phyloP scores from a whole-genome alignment of 1,140 invertebrate species.

The Bombus confusus region DNA sequence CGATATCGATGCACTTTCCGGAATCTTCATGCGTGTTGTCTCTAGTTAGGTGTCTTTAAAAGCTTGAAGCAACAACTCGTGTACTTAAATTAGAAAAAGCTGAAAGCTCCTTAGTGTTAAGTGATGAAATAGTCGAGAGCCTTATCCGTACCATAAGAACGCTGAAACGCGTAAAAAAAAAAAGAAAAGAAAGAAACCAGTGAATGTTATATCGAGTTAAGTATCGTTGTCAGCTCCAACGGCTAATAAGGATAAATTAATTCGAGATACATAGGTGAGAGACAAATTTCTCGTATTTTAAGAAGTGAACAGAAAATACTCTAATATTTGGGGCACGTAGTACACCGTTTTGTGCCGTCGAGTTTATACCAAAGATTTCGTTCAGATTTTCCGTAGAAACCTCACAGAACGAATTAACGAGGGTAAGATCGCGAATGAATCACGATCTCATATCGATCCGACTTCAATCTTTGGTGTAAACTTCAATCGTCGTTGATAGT shows the following conservation, averaged over 20 bases:
- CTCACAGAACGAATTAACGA: background rate
- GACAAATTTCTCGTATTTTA: slow-evolving; percentile 14
- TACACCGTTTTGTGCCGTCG: slow-evolving; percentile 19
- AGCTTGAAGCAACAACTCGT: slow-evolving; percentile 51
- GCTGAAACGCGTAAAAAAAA: background rate
- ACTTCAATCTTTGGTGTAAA: slow-evolving; percentile 31
- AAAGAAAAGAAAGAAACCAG: background rate
- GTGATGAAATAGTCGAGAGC: slow-evolving; percentile 40
- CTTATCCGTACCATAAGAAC: slow-evolving; percentile 20
- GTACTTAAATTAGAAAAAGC: slow-evolving; percentile 65
- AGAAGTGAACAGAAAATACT: slow-evolving; percentile 40
- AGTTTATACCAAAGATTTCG: slow-evolving; percentile 42
- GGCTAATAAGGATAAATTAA: background rate
- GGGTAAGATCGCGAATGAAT: slow-evolving; percentile 15
- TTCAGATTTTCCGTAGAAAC: background rate
- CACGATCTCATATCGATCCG: background rate
- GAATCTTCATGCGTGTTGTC: slow-evolving; percentile 68
- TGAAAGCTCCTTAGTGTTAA: slow-evolving; percentile 53
- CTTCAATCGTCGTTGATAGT: slow-evolving; percentile 38
- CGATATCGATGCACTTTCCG: slow-evolving; percentile 64
- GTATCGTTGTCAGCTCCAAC: background rate
- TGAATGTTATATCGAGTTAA: slow-evolving; percentile 25
- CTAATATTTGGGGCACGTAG: slow-evolving; percentile 27
- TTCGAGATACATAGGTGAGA: background rate
- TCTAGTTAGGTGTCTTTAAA: slow-evolving; percentile 68